These are phyloP conservation scores for Mohoua ochrocephala DNA, from an alignment of 2,113 vertebrate species.

Conservation along the genomic window DNA sequence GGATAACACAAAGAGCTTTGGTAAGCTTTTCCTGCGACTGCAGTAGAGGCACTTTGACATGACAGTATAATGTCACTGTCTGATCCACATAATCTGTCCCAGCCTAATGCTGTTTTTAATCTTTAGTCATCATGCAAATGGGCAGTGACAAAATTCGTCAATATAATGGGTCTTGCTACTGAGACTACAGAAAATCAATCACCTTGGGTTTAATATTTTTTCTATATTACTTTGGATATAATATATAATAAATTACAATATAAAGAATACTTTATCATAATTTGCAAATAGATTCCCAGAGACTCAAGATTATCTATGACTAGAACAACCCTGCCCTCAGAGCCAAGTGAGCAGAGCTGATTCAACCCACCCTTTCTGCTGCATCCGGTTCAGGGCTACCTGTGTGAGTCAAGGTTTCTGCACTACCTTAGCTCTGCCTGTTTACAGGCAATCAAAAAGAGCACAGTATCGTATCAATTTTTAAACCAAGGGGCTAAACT, in stretches of 20 bases:
- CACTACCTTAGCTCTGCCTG: not conserved
- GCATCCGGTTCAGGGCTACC: not conserved
- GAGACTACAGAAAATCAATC: not conserved
- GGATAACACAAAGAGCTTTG: not conserved
- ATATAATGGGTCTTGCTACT: not conserved
- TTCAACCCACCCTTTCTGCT: not conserved
- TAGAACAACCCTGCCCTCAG: not conserved
- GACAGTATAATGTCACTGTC: not conserved
- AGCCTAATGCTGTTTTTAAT: not conserved
- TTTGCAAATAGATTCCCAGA: not conserved
- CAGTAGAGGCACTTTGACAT: not conserved
- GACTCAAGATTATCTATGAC: not conserved
- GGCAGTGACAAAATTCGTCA: not conserved
- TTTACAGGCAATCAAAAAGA: not conserved
- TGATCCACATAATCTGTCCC: not conserved
- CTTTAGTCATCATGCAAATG: not conserved
- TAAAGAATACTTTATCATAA: not conserved
- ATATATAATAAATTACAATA: not conserved
- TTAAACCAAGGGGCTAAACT: not conserved
- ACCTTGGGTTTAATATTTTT: not conserved
- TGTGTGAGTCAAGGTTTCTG: not conserved
- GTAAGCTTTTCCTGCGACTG: not conserved
- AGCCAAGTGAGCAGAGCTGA: not conserved
- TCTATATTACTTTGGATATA: not conserved
- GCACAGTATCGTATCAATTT: not conserved